These are phyloP conservation scores for Megaleporinus macrocephalus DNA, from an alignment of 2,113 vertebrate genomes.

Conservation along the genomic window DNA sequence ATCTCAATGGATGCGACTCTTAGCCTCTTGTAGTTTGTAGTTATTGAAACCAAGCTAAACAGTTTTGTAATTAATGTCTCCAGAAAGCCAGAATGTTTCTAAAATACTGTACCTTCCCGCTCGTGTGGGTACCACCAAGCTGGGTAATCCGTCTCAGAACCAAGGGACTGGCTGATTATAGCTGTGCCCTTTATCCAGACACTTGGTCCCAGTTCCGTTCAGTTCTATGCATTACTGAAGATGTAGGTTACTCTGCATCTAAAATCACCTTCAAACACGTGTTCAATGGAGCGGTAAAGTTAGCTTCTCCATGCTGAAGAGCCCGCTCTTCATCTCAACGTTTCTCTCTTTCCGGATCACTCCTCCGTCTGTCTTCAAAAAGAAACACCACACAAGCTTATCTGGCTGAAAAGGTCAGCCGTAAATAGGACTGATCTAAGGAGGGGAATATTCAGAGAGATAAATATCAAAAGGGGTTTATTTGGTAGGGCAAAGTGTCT, in stretches of 20 bases:
- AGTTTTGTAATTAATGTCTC: not conserved
- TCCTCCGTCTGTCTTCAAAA: not conserved
- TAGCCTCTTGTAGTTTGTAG: not conserved
- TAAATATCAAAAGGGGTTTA: not conserved
- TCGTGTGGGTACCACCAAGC: too few species aligned
- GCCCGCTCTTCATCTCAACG: not conserved
- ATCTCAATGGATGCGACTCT: not conserved
- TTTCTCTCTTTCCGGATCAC: not conserved
- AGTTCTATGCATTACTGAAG: not conserved
- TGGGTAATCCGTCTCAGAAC: not conserved
- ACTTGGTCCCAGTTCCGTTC: not conserved
- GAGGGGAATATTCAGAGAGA: not conserved
- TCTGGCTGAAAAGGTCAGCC: not conserved
- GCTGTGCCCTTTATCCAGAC: not conserved
- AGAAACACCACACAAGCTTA: not conserved
- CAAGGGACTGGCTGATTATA: not conserved
- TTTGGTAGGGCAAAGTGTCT: not conserved
- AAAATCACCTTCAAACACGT: not conserved
- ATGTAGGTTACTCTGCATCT: not conserved
- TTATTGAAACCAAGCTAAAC: not conserved
- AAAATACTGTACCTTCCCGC: not conserved
- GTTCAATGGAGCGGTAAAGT: not conserved
- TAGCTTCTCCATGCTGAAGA: not conserved
- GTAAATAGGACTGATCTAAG: not conserved
- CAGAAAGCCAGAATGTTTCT: not conserved